These are phyloP conservation scores for Wasmannia auropunctata DNA, from an alignment of 1,140 invertebrate species.

Conservation along the genomic window DNA sequence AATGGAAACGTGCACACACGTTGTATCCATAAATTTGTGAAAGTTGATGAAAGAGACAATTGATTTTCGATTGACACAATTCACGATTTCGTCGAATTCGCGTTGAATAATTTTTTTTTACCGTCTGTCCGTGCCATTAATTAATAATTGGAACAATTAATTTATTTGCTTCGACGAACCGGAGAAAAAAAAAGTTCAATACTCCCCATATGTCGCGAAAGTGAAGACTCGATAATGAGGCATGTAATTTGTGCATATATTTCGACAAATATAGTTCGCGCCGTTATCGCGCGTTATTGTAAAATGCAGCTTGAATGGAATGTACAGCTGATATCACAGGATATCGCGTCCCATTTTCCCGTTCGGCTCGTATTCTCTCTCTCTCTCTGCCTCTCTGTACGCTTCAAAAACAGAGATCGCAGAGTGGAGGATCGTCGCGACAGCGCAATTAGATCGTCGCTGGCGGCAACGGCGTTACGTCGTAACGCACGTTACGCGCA, in stretches of 20 bases:
- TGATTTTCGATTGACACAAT: not conserved
- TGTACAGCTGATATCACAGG: not conserved
- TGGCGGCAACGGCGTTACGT: not conserved
- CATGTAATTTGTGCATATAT: not conserved
- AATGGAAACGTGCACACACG: not conserved
- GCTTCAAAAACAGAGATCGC: constrained; percentile 28
- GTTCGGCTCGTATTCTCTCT: not conserved
- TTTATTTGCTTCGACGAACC: too few species aligned
- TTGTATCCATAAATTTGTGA: not conserved
- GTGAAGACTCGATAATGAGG: not conserved
- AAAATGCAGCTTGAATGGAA: not conserved
- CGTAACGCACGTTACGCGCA: constrained; percentile 10
- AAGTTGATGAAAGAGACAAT: not conserved
- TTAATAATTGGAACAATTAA: too few species aligned
- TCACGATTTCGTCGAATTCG: not conserved
- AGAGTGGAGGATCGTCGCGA: not conserved
- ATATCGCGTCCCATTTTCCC: not conserved
- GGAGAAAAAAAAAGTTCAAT: not conserved
- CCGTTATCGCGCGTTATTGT: not conserved
- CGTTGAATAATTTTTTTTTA: not conserved
- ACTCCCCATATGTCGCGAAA: not conserved
- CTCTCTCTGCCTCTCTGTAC: too few species aligned
- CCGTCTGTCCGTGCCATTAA: too few species aligned
- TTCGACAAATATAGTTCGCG: not conserved
- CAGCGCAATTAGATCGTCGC: constrained; percentile 38